Evolutionary conservation across 2,888 invertebrate genomes (phyloP), one percentile per base, ranked within the genome.

Genomic region (Alitta virens): DNA sequence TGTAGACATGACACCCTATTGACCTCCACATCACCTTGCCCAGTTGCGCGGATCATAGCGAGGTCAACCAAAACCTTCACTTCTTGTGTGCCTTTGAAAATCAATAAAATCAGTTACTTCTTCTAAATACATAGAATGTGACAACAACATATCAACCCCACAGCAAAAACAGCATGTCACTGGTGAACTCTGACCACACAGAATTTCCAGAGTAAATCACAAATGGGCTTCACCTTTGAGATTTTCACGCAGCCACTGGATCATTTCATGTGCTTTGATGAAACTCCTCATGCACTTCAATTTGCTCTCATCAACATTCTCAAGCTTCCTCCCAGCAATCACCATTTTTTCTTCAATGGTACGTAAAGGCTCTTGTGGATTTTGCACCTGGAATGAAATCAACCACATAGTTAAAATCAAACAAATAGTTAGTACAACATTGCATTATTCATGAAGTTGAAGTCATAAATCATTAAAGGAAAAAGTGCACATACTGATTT

Each of bases 1-100:
- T 76, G 75, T 2, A 79, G 69, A 63, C 72, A 74, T 57, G 73
- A 72, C n/a, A 78, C 78, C 58, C 69, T 70, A 18, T 60, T 66
- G 1, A 77, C 74, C 53, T 76, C 75, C 61, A 74, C 56, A 33
- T 71, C 74, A 16, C 72, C 74, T 57, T 75, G 74, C 3, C 77
- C 77, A 12, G 55, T 49, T 25, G 75, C 74, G 3, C 72, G 70
- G 24, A 74, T 75, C 66, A 70, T 71, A 1, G 77, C 77, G 40
- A 77, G 67, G 62, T 77, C 77, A 25, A 77, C 76, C 66, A 72
- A 62, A 1, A 67, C 66, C 46, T 69, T 70, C 38, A 69, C 59
- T 50, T 70, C 69, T 56, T 67, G 62, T 12, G 57, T 52, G 38
- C 56, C 66, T 71, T 57, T 18, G 66, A 68, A 38, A 56, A 56